A percentile compares a stretch with the other conserved stretches of the same genome.
These are phyloP conservation scores for Enteromius anoplus DNA, from an alignment of 2,797 vertebrate genomes.

Conservation along the genomic window DNA sequence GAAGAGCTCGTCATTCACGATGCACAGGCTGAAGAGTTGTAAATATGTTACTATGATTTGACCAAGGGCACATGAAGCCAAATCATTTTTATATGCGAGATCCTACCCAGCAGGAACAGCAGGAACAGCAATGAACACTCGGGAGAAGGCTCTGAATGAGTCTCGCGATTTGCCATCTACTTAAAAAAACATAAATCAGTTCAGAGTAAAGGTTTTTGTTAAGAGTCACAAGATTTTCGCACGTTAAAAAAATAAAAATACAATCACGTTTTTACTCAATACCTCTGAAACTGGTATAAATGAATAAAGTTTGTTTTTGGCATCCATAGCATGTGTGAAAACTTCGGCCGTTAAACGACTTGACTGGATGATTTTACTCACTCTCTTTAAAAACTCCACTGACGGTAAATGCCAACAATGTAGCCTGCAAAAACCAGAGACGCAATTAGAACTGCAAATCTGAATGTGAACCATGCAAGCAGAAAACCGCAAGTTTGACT, in stretches of 20 bases:
- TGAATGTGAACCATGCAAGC: background rate
- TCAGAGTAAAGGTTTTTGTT: background rate
- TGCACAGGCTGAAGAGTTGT: constrained; percentile 79
- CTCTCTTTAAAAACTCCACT: constrained; percentile 94
- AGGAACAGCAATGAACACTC: constrained; percentile 89
- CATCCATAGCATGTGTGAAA: background rate
- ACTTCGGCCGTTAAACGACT: background rate
- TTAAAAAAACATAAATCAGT: constrained; percentile 58
- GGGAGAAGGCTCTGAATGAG: constrained; percentile 85
- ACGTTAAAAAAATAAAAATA: background rate
- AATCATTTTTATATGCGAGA: background rate
- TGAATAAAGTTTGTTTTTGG: background rate
- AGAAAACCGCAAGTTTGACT: constrained; percentile 38
- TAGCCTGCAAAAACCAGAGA: constrained; percentile 73
- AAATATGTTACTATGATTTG: background rate
- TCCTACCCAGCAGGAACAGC: constrained; percentile 85
- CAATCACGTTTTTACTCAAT: background rate
- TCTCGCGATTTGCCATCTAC: constrained; percentile 88
- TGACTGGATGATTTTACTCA: constrained; percentile 62
- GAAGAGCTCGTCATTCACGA: constrained; percentile 92
- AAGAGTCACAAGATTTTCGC: background rate
- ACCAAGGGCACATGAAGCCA: background rate
- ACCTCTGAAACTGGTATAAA: background rate
- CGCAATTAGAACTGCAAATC: background rate
- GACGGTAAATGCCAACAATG: constrained; percentile 87